These are phyloP conservation scores for Lepidonotus clava DNA, from an alignment of 2,888 invertebrate species.

Conservation along the genomic window DNA sequence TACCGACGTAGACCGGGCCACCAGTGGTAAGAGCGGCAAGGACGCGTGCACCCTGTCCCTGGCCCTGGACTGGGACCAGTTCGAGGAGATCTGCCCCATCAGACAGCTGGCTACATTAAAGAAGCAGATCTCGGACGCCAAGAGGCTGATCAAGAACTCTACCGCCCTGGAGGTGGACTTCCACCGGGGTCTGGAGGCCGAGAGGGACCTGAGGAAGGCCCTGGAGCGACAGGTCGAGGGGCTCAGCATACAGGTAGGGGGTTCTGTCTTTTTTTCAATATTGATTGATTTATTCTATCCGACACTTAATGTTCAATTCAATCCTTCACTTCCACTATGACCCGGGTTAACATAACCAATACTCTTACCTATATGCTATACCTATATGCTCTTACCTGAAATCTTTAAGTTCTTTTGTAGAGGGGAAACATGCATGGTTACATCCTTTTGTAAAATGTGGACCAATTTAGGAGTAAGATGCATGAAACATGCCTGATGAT, in stretches of 20 bases:
- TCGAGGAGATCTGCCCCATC: constrained; percentile 46
- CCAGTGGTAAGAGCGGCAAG: constrained; percentile 4
- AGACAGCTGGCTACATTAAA: constrained; percentile 23
- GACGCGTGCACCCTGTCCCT: constrained; percentile 39
- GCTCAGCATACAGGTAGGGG: not conserved
- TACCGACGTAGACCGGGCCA: constrained; percentile 15
- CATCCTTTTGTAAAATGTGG: too few relatives aligned
- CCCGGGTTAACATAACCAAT: too few relatives aligned
- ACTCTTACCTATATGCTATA: too few relatives aligned
- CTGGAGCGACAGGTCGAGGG: not conserved
- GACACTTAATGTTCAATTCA: too few relatives aligned
- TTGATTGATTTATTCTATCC: not conserved
- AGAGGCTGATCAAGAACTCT: constrained; percentile 19
- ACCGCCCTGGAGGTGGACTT: constrained; percentile 1
- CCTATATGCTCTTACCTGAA: too few relatives aligned
- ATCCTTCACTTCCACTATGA: too few relatives aligned
- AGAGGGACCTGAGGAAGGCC: not conserved
- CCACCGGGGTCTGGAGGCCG: not conserved
- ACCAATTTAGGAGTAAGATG: too few relatives aligned
- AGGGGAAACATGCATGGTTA: too few relatives aligned
- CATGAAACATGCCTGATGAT: too few relatives aligned
- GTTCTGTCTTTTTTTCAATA: not conserved
- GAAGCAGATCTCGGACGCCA: constrained; percentile 39
- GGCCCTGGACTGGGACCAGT: constrained; percentile 26
- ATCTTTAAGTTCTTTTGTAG: too few relatives aligned